Percentiles rank a stretch among this genome's conserved stretches.
Evolutionary conservation across 2,113 vertebrate genomes (phyloP).

Genomic region (Candoia aspera): DNA sequence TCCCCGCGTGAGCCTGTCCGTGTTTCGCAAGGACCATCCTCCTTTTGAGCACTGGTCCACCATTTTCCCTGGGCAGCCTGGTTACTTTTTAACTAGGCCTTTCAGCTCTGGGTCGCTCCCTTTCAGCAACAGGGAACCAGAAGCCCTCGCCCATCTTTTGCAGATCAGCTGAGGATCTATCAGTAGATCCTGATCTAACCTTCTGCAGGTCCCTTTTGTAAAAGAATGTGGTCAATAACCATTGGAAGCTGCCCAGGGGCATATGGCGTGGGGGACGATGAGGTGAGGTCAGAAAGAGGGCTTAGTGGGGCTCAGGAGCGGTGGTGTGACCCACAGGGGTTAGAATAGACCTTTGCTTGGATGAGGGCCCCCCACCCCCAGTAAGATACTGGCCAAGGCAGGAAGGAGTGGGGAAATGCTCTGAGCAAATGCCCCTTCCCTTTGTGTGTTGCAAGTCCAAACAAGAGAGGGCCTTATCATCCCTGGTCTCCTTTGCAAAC

Average conservation of each 20-base stretch:
- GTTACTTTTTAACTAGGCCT: background rate
- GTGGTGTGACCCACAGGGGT: background rate
- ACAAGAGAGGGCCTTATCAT: background rate
- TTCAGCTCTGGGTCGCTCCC: background rate
- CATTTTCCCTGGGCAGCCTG: background rate
- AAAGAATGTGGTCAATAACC: background rate
- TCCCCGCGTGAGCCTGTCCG: too few species aligned
- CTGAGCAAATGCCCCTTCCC: background rate
- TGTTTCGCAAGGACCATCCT: background rate
- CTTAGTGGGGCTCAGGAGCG: background rate
- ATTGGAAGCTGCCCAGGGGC: background rate
- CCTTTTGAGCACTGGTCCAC: background rate
- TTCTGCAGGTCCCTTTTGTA: background rate
- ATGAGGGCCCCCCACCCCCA: fast-evolving
- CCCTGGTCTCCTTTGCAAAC: background rate
- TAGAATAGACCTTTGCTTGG: too few species aligned
- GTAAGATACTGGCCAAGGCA: background rate
- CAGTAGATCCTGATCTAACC: background rate
- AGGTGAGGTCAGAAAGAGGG: background rate
- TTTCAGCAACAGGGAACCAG: too few species aligned
- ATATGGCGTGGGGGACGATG: background rate
- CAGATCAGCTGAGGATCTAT: background rate
- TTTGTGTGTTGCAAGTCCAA: background rate
- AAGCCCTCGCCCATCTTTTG: background rate
- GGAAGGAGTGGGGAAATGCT: background rate